Base-by-base conservation (phyloP, 2,113 vertebrate genomes). In the Amblyopsis rosae region DNA sequence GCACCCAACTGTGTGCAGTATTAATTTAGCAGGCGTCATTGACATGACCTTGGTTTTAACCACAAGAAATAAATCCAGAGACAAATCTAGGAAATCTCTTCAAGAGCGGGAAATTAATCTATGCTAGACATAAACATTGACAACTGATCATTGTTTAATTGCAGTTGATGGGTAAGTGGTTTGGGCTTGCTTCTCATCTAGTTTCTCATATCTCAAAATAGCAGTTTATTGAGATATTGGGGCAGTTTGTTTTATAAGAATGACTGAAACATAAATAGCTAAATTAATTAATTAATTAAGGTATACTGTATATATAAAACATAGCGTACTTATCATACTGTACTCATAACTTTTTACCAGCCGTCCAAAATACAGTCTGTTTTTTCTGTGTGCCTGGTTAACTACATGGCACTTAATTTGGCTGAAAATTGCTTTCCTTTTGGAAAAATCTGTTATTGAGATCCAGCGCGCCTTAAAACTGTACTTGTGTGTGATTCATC, bases 61-160 rank as follows among this genome's bases (percentile, higher is more conserved):
- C 35, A 41, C 35, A 41, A 41, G 4, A 41, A 41, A 41, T 6
- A 41, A 41, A 41, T 41, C 35, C 35, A 41, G 35, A 41, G 0
- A 3, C 35, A 41, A 41, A 41, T 41, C 7, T 5, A 41, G 35
- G 35, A 5, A 1, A 41, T 41, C 35, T 41, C 35, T 41, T 7
- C 0, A 7, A 8, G 35, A 41, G 35, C 7, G 35, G 35, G 11
- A 11, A 12, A 49, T 49, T 62, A 82, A 84, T 81, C 79, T 79
- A 74, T 81, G 77, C 87, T 81, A 79, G 86, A 77, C 86, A 84
- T 82, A 82, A 83, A 85, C 79, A 82, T 82, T 81, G 76, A 47
- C 65, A 48, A 77, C 73, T 62, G 57, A 77, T 15, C 12, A 35
- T 12, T 19, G 65, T 87, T 82, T 80, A 84, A 87, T 88, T 85